These are phyloP conservation scores for Gymnodraco acuticeps DNA, from an alignment of 2,797 vertebrate genomes.

Conservation along the genomic window DNA sequence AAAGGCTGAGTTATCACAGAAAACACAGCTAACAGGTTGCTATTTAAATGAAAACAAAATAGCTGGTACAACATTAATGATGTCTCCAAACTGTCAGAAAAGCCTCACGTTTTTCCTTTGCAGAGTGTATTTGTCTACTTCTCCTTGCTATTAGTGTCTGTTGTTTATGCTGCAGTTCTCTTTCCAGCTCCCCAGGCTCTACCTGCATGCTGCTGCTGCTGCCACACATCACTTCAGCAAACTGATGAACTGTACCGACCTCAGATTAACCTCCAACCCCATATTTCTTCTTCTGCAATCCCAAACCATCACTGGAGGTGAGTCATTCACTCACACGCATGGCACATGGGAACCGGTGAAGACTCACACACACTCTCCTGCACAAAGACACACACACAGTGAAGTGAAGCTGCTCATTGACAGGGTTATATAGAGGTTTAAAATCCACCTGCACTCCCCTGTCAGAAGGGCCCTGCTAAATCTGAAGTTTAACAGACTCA, in stretches of 20 bases:
- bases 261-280: conserved; percentile 79
- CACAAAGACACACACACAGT: not conserved
- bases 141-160: conserved; percentile 29
- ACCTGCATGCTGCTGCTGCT: conserved; percentile 38
- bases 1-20: conserved; percentile 32
- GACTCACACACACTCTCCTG: not conserved
- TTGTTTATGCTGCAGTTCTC: conserved; percentile 51
- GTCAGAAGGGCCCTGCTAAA: conserved; percentile 48
- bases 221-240: conserved; percentile 69
- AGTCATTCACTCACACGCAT: conserved; percentile 56
- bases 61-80: conserved; percentile 28
- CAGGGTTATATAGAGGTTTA: conserved; percentile 72
- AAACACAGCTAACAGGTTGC: conserved; percentile 18
- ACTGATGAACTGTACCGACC: conserved; percentile 77
- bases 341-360: conserved; percentile 50
- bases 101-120: conserved; percentile 24
- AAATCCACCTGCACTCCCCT: conserved; percentile 63
- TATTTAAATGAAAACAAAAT: conserved; percentile 46
- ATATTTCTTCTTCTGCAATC: conserved; percentile 67
- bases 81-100: conserved; percentile 44
- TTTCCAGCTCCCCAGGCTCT: conserved; percentile 49
- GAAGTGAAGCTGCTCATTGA: not conserved
- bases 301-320: conserved; percentile 66
- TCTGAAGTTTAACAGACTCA: conserved; percentile 60
- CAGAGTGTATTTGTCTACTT: conserved; percentile 21